Evolutionary conservation across 2,888 invertebrate genomes (phyloP), one percentile per base, ranked within the genome.

Genomic region (Tinea pellionella): DNA sequence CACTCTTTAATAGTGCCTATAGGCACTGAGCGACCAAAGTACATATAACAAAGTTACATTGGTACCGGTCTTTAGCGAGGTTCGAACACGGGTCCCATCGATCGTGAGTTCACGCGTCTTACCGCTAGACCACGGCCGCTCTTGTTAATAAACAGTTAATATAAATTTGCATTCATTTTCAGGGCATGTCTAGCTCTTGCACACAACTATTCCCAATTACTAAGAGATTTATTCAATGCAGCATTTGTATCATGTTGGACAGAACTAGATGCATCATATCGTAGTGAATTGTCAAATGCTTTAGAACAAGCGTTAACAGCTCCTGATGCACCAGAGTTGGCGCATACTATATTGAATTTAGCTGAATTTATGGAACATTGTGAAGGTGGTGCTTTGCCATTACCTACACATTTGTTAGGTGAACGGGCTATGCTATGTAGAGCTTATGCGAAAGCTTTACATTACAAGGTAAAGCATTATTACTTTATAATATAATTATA

Each of bases 331-430:
- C 97, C 98, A 0, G 98, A 99, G 76, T 93, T 98, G 53, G 98
- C 97, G 0, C 98, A 98, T 71, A 97, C 97, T 0, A 94, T 99
- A 63, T 89, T 99, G 12, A 99, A 99, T 85, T 87, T 99, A 63
- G 98, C 98, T 0, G 99, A 99, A 78, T 99, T 99, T 71, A 98
- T 99, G 97, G 99, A 99, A 70, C 99, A 99, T 74, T 99, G 98
- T 71, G 99, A 99, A 71, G 94, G 96, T 72, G 98, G 98, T 19
- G 94, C 98, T 0, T 81, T 99, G 63, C 98, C 98, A 0, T 90
- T 99, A 62, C 93, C 96, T 62, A 92, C 95, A 0, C 93, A 94
- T 62, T 81, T 97, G 59, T 83, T 99, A 0, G 98, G 98, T 0
- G 94, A 97, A 66, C 89, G 96, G 59, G 99, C 99, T 0, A 97